Conservation (phyloP, 2,113 vertebrate species). For the Spilogale gracilis region DNA sequence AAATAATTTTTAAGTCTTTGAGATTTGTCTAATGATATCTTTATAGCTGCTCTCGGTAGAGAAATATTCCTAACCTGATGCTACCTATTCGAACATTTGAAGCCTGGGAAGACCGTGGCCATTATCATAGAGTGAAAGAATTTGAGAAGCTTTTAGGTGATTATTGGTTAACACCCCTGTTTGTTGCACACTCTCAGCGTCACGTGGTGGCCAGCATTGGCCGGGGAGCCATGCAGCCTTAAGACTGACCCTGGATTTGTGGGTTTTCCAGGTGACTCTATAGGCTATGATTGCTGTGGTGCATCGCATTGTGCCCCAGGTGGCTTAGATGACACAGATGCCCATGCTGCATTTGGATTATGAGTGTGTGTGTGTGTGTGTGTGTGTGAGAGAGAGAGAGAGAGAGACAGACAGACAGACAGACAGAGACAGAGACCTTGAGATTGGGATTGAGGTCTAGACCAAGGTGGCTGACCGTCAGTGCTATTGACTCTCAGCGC, state of each 20-base stretch:
- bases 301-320: background rate
- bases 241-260: background rate
- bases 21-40: constrained; percentile 9
- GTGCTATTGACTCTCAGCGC: background rate
- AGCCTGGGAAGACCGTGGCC: background rate
- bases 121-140: constrained; percentile 21
- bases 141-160: constrained; percentile 40
- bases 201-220: background rate
- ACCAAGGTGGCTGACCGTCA: background rate
- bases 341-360: background rate
- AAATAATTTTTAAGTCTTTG: constrained; percentile 4
- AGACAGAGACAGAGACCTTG: background rate
- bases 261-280: background rate
- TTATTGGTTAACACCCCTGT: constrained; percentile 24
- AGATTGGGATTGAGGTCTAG: background rate
- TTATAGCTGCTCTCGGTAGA: background rate
- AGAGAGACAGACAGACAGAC: background rate
- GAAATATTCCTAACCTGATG: background rate
- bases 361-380: background rate
- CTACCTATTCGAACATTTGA: constrained; percentile 11
- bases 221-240: background rate
- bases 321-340: background rate
- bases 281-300: background rate
- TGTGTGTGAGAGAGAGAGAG: background rate
- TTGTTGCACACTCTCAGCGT: background rate